phyloP scores from a whole-genome alignment of 2,113 vertebrate genomes.

The Cyanoliseus patagonus region DNA sequence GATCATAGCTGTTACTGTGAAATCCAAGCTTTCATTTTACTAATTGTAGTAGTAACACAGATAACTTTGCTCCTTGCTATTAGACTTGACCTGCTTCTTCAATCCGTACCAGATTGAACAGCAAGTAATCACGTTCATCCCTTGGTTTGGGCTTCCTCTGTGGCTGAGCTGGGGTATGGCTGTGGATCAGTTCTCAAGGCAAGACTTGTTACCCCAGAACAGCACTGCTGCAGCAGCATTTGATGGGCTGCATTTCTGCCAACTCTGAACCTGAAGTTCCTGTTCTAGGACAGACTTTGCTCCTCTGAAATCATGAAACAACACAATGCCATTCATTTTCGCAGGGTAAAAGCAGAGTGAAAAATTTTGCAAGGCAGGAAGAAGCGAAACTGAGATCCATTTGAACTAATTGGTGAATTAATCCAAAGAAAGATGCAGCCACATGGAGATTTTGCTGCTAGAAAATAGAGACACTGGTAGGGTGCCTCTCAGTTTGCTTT shows the following conservation, averaged over 20 bases:
- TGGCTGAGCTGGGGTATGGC: background rate
- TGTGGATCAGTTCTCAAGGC: background rate
- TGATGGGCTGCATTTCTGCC: background rate
- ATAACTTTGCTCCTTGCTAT: background rate
- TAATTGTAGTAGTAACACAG: background rate
- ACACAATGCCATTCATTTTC: background rate
- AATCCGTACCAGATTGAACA: background rate
- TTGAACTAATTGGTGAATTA: background rate
- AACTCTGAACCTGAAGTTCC: background rate
- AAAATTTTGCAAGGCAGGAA: background rate
- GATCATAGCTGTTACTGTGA: background rate
- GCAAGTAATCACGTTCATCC: background rate
- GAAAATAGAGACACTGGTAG: background rate
- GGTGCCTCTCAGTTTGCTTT: background rate
- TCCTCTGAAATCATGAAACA: background rate
- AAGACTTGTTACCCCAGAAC: accelerated
- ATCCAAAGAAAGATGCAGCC: background rate
- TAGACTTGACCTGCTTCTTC: background rate
- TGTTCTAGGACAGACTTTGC: background rate
- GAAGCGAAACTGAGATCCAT: background rate
- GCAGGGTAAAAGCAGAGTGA: background rate
- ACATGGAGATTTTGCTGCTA: background rate
- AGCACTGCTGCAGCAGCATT: background rate
- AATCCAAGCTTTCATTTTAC: background rate
- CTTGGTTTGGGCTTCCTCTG: background rate